Conservation (phyloP, 1,140 invertebrate genomes). For the Caerostris darwini region DNA sequence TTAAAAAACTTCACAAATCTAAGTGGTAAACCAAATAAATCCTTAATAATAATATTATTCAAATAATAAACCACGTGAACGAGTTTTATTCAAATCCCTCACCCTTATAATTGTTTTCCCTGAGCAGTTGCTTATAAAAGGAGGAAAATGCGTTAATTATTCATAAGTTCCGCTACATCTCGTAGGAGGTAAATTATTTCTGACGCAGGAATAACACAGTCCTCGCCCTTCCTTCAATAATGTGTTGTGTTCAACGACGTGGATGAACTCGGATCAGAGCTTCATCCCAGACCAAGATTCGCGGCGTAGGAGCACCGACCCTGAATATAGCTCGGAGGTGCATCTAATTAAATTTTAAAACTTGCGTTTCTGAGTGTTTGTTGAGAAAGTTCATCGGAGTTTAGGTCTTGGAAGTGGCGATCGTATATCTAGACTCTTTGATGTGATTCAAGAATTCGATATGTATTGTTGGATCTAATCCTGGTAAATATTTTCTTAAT, state of each 20-base stretch:
- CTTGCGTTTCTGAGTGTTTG: background rate
- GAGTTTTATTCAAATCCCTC: no score
- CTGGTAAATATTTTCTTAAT: no score
- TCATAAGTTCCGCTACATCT: constrained; percentile 7
- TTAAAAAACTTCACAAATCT: no score
- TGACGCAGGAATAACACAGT: background rate
- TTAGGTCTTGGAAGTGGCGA: background rate
- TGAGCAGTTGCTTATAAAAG: background rate
- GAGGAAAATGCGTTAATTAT: background rate
- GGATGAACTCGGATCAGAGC: background rate
- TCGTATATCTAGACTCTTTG: no score
- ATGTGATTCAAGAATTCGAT: no score
- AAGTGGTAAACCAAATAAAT: no score
- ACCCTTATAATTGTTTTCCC: no score
- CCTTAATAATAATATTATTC: no score
- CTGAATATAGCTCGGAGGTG: background rate
- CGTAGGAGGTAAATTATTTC: constrained; percentile 3
- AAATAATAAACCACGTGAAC: no score
- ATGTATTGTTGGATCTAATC: no score
- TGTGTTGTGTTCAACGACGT: background rate
- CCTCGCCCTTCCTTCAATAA: background rate
- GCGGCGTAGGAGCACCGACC: background rate
- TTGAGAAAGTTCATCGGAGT: background rate
- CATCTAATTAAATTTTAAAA: constrained; percentile 11
- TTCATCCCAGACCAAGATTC: background rate